These are phyloP conservation scores for Eupithecia dodoneata DNA, from an alignment of 2,888 invertebrate species.

Conservation along the genomic window DNA sequence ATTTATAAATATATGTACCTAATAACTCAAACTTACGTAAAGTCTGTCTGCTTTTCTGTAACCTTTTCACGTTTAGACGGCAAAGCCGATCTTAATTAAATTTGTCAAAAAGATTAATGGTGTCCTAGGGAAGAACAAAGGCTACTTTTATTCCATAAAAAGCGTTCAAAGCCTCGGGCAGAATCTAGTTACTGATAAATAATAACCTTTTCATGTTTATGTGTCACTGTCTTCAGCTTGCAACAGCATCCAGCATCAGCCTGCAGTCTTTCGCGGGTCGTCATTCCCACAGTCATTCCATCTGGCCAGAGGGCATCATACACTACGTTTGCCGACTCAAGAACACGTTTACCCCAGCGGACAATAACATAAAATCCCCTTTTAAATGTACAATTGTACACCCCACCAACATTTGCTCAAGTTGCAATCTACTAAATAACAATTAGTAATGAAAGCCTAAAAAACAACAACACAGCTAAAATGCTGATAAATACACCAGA, in stretches of 20 bases:
- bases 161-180: not conserved
- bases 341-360: too few relatives aligned
- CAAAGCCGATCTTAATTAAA: not conserved
- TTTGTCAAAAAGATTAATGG: not conserved
- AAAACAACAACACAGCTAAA: conserved; percentile 25
- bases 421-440: conserved; percentile 23
- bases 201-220: not conserved
- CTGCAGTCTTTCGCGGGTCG: too few relatives aligned
- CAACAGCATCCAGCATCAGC: too few relatives aligned
- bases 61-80: too few relatives aligned
- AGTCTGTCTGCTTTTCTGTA: too few relatives aligned
- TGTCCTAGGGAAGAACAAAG: too few relatives aligned
- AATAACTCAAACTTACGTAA: too few relatives aligned
- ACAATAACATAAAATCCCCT: not conserved
- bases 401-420: not conserved
- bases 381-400: not conserved
- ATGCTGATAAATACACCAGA: conserved; percentile 33
- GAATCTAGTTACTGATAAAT: not conserved
- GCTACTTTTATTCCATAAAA: not conserved
- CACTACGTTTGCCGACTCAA: too few relatives aligned
- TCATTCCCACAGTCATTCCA: too few relatives aligned
- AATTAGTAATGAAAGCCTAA: conserved; percentile 32
- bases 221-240: too few relatives aligned
- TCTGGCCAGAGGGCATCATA: too few relatives aligned
- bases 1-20: not conserved